These are phyloP conservation scores for Lasioglossum malachurum DNA, from an alignment of 2,888 invertebrate species.

Conservation along the genomic window DNA sequence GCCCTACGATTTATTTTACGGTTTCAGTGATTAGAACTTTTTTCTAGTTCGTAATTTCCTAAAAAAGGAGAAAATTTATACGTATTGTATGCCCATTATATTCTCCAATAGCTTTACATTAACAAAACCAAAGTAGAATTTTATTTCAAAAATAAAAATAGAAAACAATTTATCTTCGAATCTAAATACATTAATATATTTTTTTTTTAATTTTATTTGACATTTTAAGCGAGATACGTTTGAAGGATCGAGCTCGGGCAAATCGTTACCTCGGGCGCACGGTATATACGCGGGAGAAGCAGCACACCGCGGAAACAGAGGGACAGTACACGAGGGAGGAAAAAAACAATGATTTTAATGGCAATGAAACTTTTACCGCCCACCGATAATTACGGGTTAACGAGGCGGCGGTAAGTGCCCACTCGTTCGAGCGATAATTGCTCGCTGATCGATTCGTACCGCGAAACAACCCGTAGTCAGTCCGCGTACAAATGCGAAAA, in stretches of 20 bases:
- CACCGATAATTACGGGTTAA: slow-evolving; percentile 65
- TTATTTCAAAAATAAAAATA: too few relatives aligned
- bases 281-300: not conserved
- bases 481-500: slow-evolving; percentile 56
- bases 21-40: too few relatives aligned
- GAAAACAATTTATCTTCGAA: too few relatives aligned
- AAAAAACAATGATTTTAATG: slow-evolving; percentile 49
- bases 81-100: too few relatives aligned
- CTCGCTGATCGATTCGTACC: slow-evolving; percentile 64
- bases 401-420: slow-evolving; percentile 61
- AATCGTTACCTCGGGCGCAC: not conserved
- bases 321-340: not conserved
- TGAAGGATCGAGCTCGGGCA: not conserved
- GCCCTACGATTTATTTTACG: too few relatives aligned
- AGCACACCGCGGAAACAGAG: not conserved
- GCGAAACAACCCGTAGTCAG: slow-evolving; percentile 49
- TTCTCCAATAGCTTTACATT: too few relatives aligned
- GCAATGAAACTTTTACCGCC: slow-evolving; percentile 67
- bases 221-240: not conserved
- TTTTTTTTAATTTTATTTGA: not conserved
- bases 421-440: slow-evolving; percentile 66
- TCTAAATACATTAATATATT: too few relatives aligned
- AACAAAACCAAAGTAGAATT: too few relatives aligned
- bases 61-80: too few relatives aligned
- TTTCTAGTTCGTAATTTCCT: too few relatives aligned